A percentile compares a stretch with the other conserved stretches of the same genome.
Conservation (phyloP, 2,797 vertebrate genomes). For the Tamandua tetradactyla region DNA sequence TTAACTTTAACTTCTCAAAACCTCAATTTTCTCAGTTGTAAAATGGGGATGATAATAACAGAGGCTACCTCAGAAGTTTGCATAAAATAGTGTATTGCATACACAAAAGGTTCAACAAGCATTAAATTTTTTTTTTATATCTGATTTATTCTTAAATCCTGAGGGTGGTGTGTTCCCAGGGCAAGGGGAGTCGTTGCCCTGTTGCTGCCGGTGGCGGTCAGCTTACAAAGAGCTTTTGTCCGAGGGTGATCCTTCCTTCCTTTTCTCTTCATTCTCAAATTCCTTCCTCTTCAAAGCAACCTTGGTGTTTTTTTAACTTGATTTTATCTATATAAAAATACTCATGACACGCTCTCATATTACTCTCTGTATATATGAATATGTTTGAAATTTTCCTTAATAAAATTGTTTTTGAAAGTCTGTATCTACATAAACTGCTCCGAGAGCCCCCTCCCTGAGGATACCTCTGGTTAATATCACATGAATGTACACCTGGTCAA, state of each 20-base stretch:
- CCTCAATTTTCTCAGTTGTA: background rate
- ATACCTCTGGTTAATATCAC: background rate
- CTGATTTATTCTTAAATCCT: background rate
- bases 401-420: background rate
- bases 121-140: background rate
- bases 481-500: background rate
- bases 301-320: conserved; percentile 55
- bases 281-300: conserved; percentile 46
- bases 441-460: background rate
- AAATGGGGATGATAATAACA: background rate
- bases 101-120: conserved; percentile 5
- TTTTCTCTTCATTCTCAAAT: conserved; percentile 27
- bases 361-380: conserved; percentile 32
- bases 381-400: conserved; percentile 45
- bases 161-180: background rate
- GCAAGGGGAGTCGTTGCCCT: background rate
- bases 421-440: background rate
- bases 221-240: background rate
- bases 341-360: background rate
- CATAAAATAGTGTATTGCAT: background rate
- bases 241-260: background rate
- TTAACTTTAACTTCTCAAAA: conserved; percentile 1
- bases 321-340: conserved; percentile 48
- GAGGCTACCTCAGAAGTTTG: background rate
- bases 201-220: no score